These are phyloP conservation scores for Gorsachius magnificus DNA, from an alignment of 2,797 vertebrate species.

Conservation along the genomic window DNA sequence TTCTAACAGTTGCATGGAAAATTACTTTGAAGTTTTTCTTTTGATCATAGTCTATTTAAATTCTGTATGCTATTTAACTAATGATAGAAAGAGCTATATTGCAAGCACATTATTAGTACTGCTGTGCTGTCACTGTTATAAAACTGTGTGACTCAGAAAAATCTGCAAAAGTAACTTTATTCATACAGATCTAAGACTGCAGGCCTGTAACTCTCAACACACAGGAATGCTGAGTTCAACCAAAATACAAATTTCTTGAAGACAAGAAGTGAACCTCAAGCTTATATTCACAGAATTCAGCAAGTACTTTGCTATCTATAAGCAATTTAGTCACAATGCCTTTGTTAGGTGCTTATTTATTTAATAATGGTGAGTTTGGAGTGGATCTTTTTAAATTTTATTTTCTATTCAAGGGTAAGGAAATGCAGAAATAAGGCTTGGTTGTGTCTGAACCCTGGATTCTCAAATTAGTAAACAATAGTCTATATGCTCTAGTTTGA, in stretches of 20 bases:
- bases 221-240: neutral
- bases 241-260: neutral
- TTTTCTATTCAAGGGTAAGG: neutral
- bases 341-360: neutral
- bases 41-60: neutral
- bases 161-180: neutral
- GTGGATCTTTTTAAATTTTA: neutral
- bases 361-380: neutral
- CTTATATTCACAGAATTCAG: neutral
- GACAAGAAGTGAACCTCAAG: neutral
- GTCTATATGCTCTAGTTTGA: neutral
- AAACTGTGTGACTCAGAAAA: neutral
- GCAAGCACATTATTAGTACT: neutral
- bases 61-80: neutral
- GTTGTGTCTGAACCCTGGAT: neutral
- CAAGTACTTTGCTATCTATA: neutral
- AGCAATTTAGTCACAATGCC: neutral
- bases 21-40: neutral
- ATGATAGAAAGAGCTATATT: neutral
- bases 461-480: neutral
- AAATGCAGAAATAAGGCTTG: neutral
- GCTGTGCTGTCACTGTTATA: neutral
- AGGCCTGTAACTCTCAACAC: neutral
- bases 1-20: neutral
- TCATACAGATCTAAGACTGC: neutral